phyloP scores from a whole-genome alignment of 2,113 vertebrate genomes.

The Paramisgurnus dabryanus region DNA sequence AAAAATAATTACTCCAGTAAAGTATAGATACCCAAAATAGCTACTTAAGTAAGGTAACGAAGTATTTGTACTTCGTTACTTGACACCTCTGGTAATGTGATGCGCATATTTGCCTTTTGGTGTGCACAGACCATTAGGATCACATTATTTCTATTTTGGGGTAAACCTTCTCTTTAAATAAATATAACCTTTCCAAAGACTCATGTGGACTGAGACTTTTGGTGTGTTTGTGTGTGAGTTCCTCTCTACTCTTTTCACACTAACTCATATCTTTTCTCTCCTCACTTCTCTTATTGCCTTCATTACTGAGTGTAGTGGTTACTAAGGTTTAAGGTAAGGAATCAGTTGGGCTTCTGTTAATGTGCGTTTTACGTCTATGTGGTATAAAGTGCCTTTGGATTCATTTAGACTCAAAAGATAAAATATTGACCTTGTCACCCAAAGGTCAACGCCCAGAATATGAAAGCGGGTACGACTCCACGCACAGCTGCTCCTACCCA shows the following conservation, averaged over 20 bases:
- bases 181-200: too few species aligned
- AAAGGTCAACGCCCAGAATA: slow-evolving; percentile 97
- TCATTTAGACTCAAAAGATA: background rate
- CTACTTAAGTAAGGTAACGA: too few species aligned
- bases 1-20: too few species aligned
- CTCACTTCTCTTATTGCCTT: slow-evolving; percentile 86
- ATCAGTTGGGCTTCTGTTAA: slow-evolving; percentile 51
- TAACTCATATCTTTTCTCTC: slow-evolving; percentile 86
- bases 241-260: slow-evolving; percentile 57
- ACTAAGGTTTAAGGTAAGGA: slow-evolving; percentile 99
- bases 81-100: too few species aligned
- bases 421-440: slow-evolving; percentile 15
- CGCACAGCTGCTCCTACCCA: slow-evolving; percentile 96
- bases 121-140: too few species aligned
- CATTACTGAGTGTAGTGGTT: slow-evolving; percentile 98
- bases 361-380: slow-evolving; percentile 24
- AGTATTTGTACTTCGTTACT: too few species aligned
- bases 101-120: too few species aligned
- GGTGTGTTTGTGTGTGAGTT: slow-evolving; percentile 14
- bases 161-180: too few species aligned
- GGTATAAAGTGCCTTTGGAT: background rate
- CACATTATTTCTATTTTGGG: too few species aligned
- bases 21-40: too few species aligned
- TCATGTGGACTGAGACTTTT: background rate
- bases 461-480: slow-evolving; percentile 95